Conservation (phyloP, 2,888 invertebrate genomes). For the Drosophila acutilabella region DNA sequence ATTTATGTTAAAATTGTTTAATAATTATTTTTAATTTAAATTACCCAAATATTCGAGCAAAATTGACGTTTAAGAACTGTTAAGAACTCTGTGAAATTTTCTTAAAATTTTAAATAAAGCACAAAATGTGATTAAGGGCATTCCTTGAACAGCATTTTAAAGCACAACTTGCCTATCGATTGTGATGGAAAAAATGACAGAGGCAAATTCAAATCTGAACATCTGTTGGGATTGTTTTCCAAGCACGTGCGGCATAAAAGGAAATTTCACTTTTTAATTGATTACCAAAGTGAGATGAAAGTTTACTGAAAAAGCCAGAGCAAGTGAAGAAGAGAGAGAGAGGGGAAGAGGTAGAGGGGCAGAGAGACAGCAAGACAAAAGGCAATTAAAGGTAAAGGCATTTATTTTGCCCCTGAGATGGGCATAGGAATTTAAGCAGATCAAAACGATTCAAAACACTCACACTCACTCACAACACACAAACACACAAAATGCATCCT, state of each 20-base stretch:
- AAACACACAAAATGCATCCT: constrained; percentile 16
- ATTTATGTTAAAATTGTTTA: background rate
- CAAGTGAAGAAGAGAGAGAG: background rate
- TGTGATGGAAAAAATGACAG: background rate
- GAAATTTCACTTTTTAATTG: constrained; percentile 36
- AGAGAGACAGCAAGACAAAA: background rate
- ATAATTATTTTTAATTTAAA: no score
- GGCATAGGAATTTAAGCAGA: constrained; percentile 24
- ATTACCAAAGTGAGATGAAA: constrained; percentile 23
- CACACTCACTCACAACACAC: no score
- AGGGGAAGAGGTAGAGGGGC: background rate
- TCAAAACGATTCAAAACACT: constrained; percentile 8
- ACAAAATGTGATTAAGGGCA: background rate
- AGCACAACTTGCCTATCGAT: background rate
- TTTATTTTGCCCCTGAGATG: constrained; percentile 18
- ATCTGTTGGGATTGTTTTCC: background rate
- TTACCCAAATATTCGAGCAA: no score
- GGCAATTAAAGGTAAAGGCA: constrained; percentile 7
- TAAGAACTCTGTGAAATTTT: no score
- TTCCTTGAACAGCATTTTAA: background rate
- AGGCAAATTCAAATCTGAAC: background rate
- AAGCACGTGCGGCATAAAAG: constrained; percentile 15
- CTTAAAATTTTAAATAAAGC: background rate
- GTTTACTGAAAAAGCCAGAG: background rate
- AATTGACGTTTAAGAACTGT: no score